These are phyloP conservation scores for Turritopsis dohrnii DNA, from an alignment of 30 jellyfish, hydroid and myxozoan species.

Conservation along the genomic window DNA sequence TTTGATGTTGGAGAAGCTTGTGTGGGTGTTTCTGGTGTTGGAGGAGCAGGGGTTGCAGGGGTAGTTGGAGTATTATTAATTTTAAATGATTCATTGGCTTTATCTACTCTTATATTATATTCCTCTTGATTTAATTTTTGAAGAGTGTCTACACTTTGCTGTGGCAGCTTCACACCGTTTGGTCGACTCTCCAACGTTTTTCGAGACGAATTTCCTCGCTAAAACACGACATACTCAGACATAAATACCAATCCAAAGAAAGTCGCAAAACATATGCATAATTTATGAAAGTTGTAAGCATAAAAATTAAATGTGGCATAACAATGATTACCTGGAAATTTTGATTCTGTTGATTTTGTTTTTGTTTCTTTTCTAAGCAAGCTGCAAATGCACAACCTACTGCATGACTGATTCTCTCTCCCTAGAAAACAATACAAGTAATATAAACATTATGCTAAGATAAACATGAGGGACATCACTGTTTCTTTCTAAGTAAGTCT, in stretches of 20 bases:
- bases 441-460: too few relatives aligned
- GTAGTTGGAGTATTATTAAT: conserved; percentile 36
- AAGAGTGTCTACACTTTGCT: conserved; percentile 87
- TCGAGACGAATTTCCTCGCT: conserved; percentile 85
- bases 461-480: too few relatives aligned
- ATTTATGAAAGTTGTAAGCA: too few relatives aligned
- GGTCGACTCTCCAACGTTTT: conserved; percentile 67
- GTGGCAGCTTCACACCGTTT: conserved; percentile 94
- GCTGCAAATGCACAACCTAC: conserved; percentile 99
- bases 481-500: too few relatives aligned
- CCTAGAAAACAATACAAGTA: conserved; percentile 50
- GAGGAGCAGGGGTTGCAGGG: conserved; percentile 39
- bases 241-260: background rate
- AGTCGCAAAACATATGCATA: background rate
- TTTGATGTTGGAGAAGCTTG: conserved; percentile 60
- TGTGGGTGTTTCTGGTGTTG: conserved; percentile 49
- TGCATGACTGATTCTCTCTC: conserved; percentile 97
- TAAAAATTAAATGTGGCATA: background rate
- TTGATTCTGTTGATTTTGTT: conserved; percentile 81
- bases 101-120: conserved; percentile 61
- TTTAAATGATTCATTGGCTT: conserved; percentile 65
- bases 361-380: conserved; percentile 85
- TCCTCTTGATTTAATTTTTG: conserved; percentile 84
- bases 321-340: conserved; percentile 54
- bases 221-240: background rate